Base-by-base conservation (phyloP, 1,140 invertebrate species). In the Cepaea nemoralis region DNA sequence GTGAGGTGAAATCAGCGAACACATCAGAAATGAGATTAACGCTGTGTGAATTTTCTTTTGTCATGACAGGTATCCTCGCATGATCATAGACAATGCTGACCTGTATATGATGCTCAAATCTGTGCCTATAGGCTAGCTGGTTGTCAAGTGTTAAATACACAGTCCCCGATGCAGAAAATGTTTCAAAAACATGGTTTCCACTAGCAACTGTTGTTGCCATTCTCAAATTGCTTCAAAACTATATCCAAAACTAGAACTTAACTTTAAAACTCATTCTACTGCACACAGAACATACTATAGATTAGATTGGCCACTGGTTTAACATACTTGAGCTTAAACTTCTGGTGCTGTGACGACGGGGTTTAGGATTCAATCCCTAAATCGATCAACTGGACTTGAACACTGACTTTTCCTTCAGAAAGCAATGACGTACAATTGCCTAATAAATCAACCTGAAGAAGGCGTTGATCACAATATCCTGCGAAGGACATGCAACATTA, bases 81-180 rank as follows among this genome's bases (percentile, higher is more conserved):
- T 70, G 39, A 31, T 70, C 69, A 40, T 70, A 70, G 1, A 40
- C 1, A 42, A 70, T n/a, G 27, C 40, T 39, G 1, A 70, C 24
- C 19, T 40, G 39, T 10, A 70, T 70, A 70, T 70, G 69, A 10
- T 70, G 35, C 24, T 70, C 8, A 42, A 70, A 70, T 22, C 69
- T 70, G 22, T 70, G 69, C 35, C 35, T 24, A 8, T 19, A 70
- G 0, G 22, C 69, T 2, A 39, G 69, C 37, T 70, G 35, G 22
- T n/a, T 70, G 35, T 70, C 69, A 2, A 70, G 69, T n/a, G 69
- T 70, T 24, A 70, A 42, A 42, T 70, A 70, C 5, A 70, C 69
- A 39, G 69, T 70, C 16, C 69, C 69, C 22, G 69, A 70, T 6
- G 69, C 69, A 19, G 37, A 70, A n/a, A 39, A 2, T 10, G 69